Evolutionary conservation across 2,888 invertebrate species (phyloP).

Genomic region (Pseudococcus longispinus): DNA sequence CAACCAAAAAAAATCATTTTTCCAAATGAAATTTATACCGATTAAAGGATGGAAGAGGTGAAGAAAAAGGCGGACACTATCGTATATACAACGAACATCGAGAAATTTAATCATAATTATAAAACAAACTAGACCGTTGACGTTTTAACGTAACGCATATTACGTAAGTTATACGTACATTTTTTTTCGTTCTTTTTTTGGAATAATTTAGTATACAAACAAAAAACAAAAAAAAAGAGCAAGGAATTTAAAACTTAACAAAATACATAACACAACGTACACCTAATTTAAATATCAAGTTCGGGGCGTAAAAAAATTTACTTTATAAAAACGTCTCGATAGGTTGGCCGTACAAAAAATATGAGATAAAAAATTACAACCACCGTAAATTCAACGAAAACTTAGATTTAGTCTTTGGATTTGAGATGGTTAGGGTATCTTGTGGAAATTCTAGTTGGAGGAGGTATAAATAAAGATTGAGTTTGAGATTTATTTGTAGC

Average conservation of each 20-base stretch:
- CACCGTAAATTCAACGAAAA: neutral
- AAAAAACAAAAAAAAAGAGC: neutral
- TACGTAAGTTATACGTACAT: neutral
- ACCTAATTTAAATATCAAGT: conserved; percentile 6
- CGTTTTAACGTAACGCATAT: neutral
- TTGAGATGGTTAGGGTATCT: neutral
- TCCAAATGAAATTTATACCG: neutral
- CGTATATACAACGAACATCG: neutral
- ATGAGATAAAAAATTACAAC: conserved; percentile 29
- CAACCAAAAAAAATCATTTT: neutral
- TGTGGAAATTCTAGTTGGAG: too few species aligned
- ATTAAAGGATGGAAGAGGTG: neutral
- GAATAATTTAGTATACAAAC: neutral
- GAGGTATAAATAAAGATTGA: too few species aligned
- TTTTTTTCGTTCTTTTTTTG: neutral
- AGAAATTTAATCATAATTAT: conserved; percentile 22
- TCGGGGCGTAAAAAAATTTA: neutral
- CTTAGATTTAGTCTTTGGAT: neutral
- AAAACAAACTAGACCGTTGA: conserved; percentile 14
- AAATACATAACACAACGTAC: conserved; percentile 38
- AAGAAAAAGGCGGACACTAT: neutral
- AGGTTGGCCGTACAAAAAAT: conserved; percentile 9
- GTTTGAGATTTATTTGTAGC: neutral
- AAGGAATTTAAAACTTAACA: conserved; percentile 24
- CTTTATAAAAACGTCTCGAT: conserved; percentile 18